Evolutionary conservation across 2,888 invertebrate species (phyloP), one percentile per base, ranked within the genome.

Genomic region (Ophion slaviceki): DNA sequence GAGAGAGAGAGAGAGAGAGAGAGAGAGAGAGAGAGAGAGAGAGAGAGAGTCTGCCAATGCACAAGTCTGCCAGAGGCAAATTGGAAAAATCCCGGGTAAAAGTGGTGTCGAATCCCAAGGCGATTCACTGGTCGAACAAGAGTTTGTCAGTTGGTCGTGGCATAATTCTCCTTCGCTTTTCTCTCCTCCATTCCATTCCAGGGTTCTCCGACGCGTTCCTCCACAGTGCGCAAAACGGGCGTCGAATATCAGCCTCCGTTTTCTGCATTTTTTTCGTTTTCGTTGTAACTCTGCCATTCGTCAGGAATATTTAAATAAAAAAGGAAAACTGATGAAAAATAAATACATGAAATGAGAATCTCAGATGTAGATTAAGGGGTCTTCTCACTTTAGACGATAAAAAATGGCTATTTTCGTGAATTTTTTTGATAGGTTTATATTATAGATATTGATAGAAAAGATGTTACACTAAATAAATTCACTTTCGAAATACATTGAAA

Each of bases 81-180:
- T 88, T 80, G 85, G 79, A 84, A 86, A 85, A 86, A 53, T 53
- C 85, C 86, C 79, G 59, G 78, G 62, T 61, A 85, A 82, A 82
- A 85, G 79, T 82, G 67, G 32, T 70, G 76, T 8, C 40, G 45
- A 74, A 68, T 70, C 80, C 81, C 77, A 78, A 83, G 78, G 77
- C 84, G 76, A 82, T 82, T 85, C 66, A 61, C 80, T 36, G 66
- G 71, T 72, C 47, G 71, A 81, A 85, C 78, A 68, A 78, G 85
- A 85, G 81, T 85, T 80, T 85, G 79, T 79, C 80, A 82, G 82
- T 77, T 82, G 75, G 67, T 36, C 67, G 82, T 59, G 82, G 85
- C 79, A 82, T 80, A 80, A 76, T 67, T 85, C 72, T 74, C 53
- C 70, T 64, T 78, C 14, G 40, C 64, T 40, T 45, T 68, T 32